Base-by-base conservation (phyloP, 1,140 invertebrate genomes). In the Cydia splendana region DNA sequence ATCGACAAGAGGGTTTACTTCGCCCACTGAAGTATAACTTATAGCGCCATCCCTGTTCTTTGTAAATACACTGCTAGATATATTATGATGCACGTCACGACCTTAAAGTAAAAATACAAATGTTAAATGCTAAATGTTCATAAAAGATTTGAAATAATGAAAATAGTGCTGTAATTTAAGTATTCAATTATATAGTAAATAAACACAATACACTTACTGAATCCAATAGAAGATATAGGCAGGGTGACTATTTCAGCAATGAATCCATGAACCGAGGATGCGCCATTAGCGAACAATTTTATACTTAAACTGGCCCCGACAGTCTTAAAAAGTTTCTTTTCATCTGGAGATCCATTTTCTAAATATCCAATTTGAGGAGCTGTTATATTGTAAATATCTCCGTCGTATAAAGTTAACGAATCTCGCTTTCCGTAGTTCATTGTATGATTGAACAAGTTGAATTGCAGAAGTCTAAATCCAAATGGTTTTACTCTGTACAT, bases 191-290 rank as follows among this genome's bases (percentile, higher is more conserved):
- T 28, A 28, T n/a, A 3, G 28, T 3, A 28, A 48, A 48, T 48
- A 13, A 48, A 48, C 45, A 13, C 15, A 48, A 20, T 65, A 78
- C 76, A 91, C 96, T 96, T 94, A 98, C 97, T 97, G 84, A 98
- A 96, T 85, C 97, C 97, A 86, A 98, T 96, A 15, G 97, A 96
- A 51, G 97, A 97, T 82, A 98, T 97, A 0, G 99, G 99, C 24
- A 99, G 91, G 0, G 98, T 99, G 0, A 99, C 96, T 75, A 99
- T 95, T 94, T 99, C 99, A 15, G 99, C 99, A 81, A 99, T 97
- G 88, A 99, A 99, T 75, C 99, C 99, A 91, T 99, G 97, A n/a
- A 95, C 94, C 34, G 96, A 96, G 65, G 97, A 97, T 0, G 98
- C 98, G 51, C 98, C 98, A 79, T 98, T 99, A 0, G 98, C 98